These are phyloP conservation scores for Darevskia nairensis DNA, from an alignment of 2,797 vertebrate genomes.

Conservation along the genomic window DNA sequence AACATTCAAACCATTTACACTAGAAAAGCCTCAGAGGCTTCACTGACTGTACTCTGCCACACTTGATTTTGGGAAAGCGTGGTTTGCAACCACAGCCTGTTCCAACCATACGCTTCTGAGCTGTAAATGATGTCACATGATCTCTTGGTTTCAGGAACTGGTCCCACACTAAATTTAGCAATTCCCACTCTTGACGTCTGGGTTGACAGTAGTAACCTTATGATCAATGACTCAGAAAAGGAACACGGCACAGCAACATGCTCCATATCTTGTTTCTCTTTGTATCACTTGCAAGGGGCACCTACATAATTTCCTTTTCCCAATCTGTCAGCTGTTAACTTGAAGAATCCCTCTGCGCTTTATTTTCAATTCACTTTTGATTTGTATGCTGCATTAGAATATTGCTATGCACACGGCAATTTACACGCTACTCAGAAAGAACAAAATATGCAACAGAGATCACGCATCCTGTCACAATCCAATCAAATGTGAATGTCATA, in stretches of 20 bases:
- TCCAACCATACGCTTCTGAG: background rate
- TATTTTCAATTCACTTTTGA: no score
- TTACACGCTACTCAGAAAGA: no score
- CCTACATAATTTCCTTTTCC: no score
- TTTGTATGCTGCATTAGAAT: no score
- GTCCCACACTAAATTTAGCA: constrained; percentile 57
- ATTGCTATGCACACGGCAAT: no score
- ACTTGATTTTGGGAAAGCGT: background rate
- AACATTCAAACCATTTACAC: background rate
- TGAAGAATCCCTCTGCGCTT: no score
- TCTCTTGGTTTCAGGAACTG: constrained; percentile 43
- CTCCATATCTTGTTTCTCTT: background rate
- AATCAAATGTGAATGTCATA: no score
- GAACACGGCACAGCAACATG: background rate
- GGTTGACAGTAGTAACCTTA: background rate
- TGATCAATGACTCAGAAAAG: background rate
- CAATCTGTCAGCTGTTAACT: background rate
- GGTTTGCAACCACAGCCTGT: background rate
- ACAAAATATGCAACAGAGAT: no score
- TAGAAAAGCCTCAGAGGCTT: background rate
- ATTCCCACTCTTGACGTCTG: background rate
- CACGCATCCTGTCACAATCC: no score
- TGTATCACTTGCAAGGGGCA: background rate
- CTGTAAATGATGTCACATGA: constrained; percentile 28
- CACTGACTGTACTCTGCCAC: background rate